phyloP scores from a whole-genome alignment of 2,113 vertebrate genomes.

The Macrotus californicus region DNA sequence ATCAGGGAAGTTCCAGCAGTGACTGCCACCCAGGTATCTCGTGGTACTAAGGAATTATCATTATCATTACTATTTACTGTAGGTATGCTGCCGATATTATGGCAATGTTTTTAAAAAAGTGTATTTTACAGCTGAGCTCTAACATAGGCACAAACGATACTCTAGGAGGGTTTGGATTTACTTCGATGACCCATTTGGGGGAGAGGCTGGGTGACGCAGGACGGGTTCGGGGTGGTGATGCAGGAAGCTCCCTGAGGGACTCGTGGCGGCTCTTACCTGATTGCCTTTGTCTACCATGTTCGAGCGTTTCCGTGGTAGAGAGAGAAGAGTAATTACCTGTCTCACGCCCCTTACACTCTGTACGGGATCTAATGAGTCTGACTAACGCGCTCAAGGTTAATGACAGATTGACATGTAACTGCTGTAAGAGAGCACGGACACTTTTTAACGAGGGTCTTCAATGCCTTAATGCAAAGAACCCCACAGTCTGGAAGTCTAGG shows the following conservation, averaged over 20 bases:
- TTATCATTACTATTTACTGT: too few species aligned
- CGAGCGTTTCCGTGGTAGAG: constrained; percentile 2
- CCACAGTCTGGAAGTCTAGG: neutral
- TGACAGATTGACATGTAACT: neutral
- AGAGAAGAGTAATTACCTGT: neutral
- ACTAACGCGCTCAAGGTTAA: neutral
- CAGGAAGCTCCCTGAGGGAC: neutral
- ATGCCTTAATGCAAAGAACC: neutral
- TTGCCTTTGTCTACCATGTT: neutral
- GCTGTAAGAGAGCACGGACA: neutral
- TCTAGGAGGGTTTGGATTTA: neutral
- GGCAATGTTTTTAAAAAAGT: neutral
- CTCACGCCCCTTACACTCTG: neutral
- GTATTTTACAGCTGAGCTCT: neutral
- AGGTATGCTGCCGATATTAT: neutral
- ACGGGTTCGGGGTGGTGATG: neutral
- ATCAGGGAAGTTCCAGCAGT: neutral
- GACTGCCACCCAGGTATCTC: neutral
- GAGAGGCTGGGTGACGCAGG: neutral
- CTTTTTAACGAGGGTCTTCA: neutral
- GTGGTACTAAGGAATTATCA: neutral
- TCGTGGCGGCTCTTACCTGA: neutral
- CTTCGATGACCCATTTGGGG: neutral
- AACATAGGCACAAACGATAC: neutral
- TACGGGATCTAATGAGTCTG: neutral